Conservation (phyloP, 2,888 invertebrate genomes). For the Tenthredo mesomela region DNA sequence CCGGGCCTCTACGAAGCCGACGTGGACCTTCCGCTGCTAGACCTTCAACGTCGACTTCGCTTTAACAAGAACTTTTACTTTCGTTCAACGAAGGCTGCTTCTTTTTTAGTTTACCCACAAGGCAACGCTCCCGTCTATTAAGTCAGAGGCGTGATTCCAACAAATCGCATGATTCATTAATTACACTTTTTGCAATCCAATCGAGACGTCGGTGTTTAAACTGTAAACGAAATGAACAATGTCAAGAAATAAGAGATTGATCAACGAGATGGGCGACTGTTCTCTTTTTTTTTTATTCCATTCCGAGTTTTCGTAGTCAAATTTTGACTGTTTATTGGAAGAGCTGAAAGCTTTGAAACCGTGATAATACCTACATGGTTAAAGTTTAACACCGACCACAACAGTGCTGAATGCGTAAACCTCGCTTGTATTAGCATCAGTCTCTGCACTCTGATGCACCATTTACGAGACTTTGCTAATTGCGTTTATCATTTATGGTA, state of each 20-base stretch:
- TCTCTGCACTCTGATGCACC: slow-evolving; percentile 13
- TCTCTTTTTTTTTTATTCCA: not conserved
- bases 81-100: not conserved
- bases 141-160: not conserved
- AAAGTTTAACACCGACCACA: not conserved
- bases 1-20: slow-evolving; percentile 35
- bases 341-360: not conserved
- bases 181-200: not conserved
- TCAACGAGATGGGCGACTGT: not conserved
- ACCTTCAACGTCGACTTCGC: slow-evolving; percentile 27
- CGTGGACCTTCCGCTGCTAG: slow-evolving; percentile 26
- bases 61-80: slow-evolving; percentile 39
- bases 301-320: not conserved
- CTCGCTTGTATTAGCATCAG: not conserved
- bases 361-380: not conserved
- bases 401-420: not conserved
- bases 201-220: not conserved
- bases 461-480: not conserved
- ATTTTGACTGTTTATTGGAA: not conserved
- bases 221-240: not conserved
- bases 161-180: not conserved
- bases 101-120: not conserved
- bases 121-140: not conserved
- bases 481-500: not conserved
- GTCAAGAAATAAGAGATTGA: not conserved